Base-by-base conservation (phyloP, 2,888 invertebrate species). In the Lysandra bellargus region DNA sequence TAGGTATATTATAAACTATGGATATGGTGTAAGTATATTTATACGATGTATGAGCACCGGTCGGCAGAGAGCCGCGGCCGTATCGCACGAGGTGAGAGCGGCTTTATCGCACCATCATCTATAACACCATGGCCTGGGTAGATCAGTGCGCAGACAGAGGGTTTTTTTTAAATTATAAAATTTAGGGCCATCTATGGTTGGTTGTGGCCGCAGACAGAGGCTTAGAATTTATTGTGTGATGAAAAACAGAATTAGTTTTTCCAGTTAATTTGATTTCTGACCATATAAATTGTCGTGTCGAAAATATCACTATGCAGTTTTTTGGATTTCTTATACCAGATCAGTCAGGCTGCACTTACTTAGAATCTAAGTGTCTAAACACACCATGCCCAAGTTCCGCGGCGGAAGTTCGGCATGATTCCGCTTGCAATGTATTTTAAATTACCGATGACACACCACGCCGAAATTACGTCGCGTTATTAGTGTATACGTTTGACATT, bases 61-160 rank as follows among this genome's bases (percentile, higher is more conserved):
- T 30, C 64, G 64, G 30, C 64, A 64, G 90, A 91, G 91, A 91
- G 92, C 91, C 90, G 87, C 86, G 85, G 85, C 86, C 87, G 87
- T 91, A 91, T 87, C 86, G 88, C 90, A 90, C 91, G 86, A 90
- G 89, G 88, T 88, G 89, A 89, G 89, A 88, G 85, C 84, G 84
- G 82, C 80, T 84, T 88, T 92, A 92, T 92, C 92, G 87, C 85
- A 84, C 86, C 84, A 88, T 89, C 90, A 93, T 93, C 92, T 92
- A 89, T 91, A 91, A 91, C 91, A 90, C 88, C 87, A 86, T 82
- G 82, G 61, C 40, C 69, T 78, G 79, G 69, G 80, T 78, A 91
- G 90, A 87, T 83, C 84, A 86, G 80, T 76, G 78, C 1, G 69
- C 49, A 79, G 75, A 87, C 86, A 86, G 80, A 79, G 37, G 72